Conservation (phyloP, 2,888 invertebrate species). For the Acholoe squamosa region DNA sequence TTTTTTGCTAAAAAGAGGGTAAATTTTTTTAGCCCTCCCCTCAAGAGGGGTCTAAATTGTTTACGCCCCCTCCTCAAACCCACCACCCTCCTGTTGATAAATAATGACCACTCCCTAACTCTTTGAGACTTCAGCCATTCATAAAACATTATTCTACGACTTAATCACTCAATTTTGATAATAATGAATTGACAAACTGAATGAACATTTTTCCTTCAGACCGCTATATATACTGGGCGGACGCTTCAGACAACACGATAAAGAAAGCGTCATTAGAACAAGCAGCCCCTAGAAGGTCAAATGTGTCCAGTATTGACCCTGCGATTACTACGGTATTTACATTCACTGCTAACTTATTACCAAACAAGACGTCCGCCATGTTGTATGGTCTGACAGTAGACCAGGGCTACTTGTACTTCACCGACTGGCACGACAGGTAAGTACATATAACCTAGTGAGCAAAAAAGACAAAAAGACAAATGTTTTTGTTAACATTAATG, state of each 20-base stretch:
- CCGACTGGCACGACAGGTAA: slow-evolving; percentile 67
- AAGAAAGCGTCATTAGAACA: not conserved
- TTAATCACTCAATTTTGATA: no score
- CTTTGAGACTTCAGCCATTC: no score
- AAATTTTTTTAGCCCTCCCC: no score
- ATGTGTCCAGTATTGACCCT: no score
- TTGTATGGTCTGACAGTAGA: slow-evolving; percentile 66
- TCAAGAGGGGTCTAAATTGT: no score
- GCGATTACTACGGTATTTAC: not conserved
- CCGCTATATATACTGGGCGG: slow-evolving; percentile 65
- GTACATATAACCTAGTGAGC: no score
- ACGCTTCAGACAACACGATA: slow-evolving; percentile 58
- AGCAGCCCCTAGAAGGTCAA: not conserved
- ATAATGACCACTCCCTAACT: no score
- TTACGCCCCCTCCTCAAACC: no score
- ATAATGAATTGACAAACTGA: no score
- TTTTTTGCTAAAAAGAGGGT: no score
- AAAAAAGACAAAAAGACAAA: not conserved
- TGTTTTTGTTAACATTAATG: not conserved
- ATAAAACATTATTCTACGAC: no score
- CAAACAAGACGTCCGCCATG: slow-evolving; percentile 50
- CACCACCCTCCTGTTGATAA: no score
- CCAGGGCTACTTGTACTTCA: slow-evolving; percentile 66
- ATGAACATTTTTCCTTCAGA: slow-evolving; percentile 35
- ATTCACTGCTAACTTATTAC: not conserved